phyloP scores from a whole-genome alignment of 1,140 invertebrate genomes.

The Caenorhabditis remanei region DNA sequence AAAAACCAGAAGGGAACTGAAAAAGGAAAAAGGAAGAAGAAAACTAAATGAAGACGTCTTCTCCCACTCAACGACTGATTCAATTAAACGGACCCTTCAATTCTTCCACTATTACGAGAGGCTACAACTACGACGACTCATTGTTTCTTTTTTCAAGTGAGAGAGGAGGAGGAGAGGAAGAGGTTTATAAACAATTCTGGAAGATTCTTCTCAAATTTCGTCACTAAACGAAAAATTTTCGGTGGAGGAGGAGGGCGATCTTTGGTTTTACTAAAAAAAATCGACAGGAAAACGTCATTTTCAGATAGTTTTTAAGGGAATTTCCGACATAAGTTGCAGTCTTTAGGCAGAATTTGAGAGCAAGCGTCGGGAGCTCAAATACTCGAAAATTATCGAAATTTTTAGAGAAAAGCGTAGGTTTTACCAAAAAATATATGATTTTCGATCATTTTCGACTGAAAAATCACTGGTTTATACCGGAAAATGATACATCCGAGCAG shows the following conservation, averaged over 20 bases:
- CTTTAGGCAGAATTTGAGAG: no score
- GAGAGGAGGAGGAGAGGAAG: not conserved
- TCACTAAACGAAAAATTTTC: not conserved
- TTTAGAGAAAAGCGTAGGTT: no score
- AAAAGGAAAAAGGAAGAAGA: slow-evolving; percentile 1
- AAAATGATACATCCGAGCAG: no score
- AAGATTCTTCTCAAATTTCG: not conserved
- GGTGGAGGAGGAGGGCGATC: not conserved
- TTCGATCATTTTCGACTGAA: no score
- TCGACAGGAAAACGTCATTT: no score
- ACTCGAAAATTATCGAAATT: no score
- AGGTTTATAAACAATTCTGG: not conserved
- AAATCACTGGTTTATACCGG: no score
- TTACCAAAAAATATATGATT: no score
- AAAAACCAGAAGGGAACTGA: not conserved
- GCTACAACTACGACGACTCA: no score
- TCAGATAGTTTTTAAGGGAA: no score
- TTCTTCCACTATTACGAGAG: not conserved
- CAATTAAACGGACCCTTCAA: slow-evolving; percentile 18
- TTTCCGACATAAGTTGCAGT: no score
- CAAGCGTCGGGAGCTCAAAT: no score
- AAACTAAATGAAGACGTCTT: slow-evolving; percentile 35
- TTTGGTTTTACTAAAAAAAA: not conserved
- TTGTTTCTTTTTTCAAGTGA: not conserved
- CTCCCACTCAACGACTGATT: slow-evolving; percentile 2